These are phyloP conservation scores for Parauchenoglanis ngamensis DNA, from an alignment of 2,797 vertebrate genomes.

Conservation along the genomic window DNA sequence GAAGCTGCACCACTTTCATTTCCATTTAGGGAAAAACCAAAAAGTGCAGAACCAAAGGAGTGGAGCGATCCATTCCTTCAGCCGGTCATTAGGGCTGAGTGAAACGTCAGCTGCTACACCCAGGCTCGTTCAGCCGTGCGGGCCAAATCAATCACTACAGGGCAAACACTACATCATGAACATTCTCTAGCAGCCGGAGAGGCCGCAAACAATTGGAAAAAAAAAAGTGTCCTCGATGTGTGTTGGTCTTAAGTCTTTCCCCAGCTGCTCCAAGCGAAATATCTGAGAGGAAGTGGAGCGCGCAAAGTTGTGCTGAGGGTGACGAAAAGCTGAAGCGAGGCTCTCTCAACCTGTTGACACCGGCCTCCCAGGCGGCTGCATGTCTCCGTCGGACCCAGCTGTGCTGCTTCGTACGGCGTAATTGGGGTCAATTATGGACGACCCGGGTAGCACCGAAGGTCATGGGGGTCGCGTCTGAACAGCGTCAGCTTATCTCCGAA, in stretches of 20 bases:
- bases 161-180: constrained; percentile 44
- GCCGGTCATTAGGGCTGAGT: constrained; percentile 45
- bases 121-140: constrained; percentile 43
- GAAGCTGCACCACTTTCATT: constrained; percentile 39
- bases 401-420: constrained; percentile 20
- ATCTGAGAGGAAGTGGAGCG: constrained; percentile 57
- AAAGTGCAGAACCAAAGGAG: constrained; percentile 29
- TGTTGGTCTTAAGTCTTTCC: constrained; percentile 44
- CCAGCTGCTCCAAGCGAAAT: constrained; percentile 58
- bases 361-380: constrained; percentile 28
- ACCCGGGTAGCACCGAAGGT: constrained; percentile 9
- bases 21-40: constrained; percentile 51
- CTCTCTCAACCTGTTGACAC: constrained; percentile 55
- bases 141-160: constrained; percentile 49
- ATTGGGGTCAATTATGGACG: constrained; percentile 52
- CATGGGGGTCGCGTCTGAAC: constrained; percentile 14
- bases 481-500: constrained; percentile 31
- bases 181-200: constrained; percentile 19
- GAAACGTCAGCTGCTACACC: constrained; percentile 55
- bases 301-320: constrained; percentile 26
- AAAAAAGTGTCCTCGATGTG: constrained; percentile 27
- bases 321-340: constrained; percentile 49
- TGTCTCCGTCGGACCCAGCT: constrained; percentile 44
- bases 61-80: constrained; percentile 32
- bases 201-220: not conserved